A percentile compares a stretch with the other conserved stretches of the same genome.
Conservation (phyloP, 1,140 invertebrate genomes). For the Drosophila micromelanica region DNA sequence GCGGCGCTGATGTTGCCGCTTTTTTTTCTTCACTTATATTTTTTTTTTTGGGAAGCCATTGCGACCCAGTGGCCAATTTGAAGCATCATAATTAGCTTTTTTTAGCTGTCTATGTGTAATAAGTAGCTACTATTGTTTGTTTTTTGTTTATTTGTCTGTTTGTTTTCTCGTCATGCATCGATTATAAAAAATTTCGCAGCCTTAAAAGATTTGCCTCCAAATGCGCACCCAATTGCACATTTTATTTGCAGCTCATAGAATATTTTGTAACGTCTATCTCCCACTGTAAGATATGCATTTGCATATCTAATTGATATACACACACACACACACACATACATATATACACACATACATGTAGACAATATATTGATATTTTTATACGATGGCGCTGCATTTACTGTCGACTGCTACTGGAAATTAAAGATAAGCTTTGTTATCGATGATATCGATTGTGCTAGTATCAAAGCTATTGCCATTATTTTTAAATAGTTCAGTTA, state of each 20-base stretch:
- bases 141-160: neutral
- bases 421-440: slow-evolving; percentile 22
- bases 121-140: neutral
- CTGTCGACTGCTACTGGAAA: slow-evolving; percentile 13
- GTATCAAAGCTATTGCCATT: neutral
- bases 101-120: slow-evolving; percentile 18
- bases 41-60: slow-evolving; percentile 13
- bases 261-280: neutral
- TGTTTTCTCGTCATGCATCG: slow-evolving; percentile 46
- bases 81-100: slow-evolving; percentile 21
- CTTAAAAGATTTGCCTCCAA: neutral
- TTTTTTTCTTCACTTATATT: neutral
- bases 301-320: neutral
- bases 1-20: slow-evolving; percentile 6
- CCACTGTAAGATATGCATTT: neutral
- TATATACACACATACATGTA: too few species aligned
- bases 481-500: slow-evolving; percentile 1
- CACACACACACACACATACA: neutral
- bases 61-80: slow-evolving; percentile 39
- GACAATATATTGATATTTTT: neutral
- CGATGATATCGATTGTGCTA: slow-evolving; percentile 25
- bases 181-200: slow-evolving; percentile 22
- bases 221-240: neutral
- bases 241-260: slow-evolving; percentile 1
- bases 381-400: slow-evolving; percentile 1